Evolutionary conservation across 2,113 vertebrate genomes (phyloP), one percentile per base, ranked within the genome.

Genomic region (Mormyrus iriodes): DNA sequence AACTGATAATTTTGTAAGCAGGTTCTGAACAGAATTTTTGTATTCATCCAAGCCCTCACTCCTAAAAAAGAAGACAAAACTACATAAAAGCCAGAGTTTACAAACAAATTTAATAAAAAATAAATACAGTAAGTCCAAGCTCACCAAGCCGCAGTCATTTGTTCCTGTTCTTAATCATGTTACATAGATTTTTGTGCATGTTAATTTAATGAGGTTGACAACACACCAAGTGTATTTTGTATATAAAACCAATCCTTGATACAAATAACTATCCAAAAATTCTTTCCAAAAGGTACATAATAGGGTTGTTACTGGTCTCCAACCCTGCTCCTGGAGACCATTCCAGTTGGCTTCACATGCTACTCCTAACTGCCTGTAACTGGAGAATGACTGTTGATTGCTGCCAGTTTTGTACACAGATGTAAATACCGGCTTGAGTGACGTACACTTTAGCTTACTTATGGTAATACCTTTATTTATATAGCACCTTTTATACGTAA

Each of bases 401-500:
- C 44, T 84, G 82, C 39, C 8, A n/a, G 44, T 12, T 21, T 46
- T 69, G 61, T 69, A 42, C 44, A 48, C 39, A 84, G 21, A 84
- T 84, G 39, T 48, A 48, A 84, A 48, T 24, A 84, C 17, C 1
- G 44, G 82, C 19, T 84, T 84, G 35, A 84, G 42, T 48, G 82
- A 84, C 7, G 17, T 44, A 84, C 82, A 46, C 42, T 46, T 84
- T 84, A 44, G 44, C 82, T 84, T 48, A 46, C 48, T 84, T 44
- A 46, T 84, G 24, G 39, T 42, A 84, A 84, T 84, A 84, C 44
- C 21, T 84, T 84, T 48, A 84, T 84, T 84, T 84, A 84, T 24
- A 84, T 84, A 84, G 82, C 82, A 84, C 82, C 82, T 84, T 84
- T 24, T 48, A 46, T 84, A 84, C 82, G 48, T 24, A 24, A 84